A percentile compares a stretch with the other conserved stretches of the same genome.
Conservation (phyloP, 92 coral and sea anemone genomes). For the Desmophyllum pertusum region DNA sequence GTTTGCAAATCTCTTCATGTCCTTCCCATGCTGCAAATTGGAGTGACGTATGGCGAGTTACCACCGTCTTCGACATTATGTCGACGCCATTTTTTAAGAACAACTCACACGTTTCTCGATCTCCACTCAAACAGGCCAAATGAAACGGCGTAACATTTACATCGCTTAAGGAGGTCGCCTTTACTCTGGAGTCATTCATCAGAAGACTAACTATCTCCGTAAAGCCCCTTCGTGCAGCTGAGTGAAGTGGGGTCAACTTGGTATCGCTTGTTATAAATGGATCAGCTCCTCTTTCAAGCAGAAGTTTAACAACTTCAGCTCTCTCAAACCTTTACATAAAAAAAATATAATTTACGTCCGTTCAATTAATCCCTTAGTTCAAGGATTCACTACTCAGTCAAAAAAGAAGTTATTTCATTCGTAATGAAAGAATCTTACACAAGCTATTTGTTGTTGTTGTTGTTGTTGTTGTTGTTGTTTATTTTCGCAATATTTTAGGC, state of each 20-base stretch:
- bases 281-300: constrained; percentile 64
- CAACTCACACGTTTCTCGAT: constrained; percentile 45
- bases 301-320: constrained; percentile 28
- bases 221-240: constrained; percentile 55
- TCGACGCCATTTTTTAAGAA: constrained; percentile 22
- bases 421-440: too few relatives aligned
- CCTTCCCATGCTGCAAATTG: constrained; percentile 66
- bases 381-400: too few relatives aligned
- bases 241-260: constrained; percentile 41
- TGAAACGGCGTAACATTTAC: constrained; percentile 38
- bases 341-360: too few relatives aligned
- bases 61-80: neutral
- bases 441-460: too few relatives aligned
- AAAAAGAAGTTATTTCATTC: too few relatives aligned
- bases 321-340: constrained; percentile 48
- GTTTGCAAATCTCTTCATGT: constrained; percentile 42
- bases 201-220: constrained; percentile 42
- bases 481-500: too few relatives aligned
- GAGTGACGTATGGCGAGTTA: constrained; percentile 55
- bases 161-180: neutral
- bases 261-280: constrained; percentile 21
- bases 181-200: constrained; percentile 14
- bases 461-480: too few relatives aligned
- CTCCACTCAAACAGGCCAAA: constrained; percentile 63
- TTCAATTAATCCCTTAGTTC: too few relatives aligned